A percentile compares a stretch with the other conserved stretches of the same genome.
Evolutionary conservation across 1,140 invertebrate species (phyloP).

Genomic region (Hyphantria cunea): DNA sequence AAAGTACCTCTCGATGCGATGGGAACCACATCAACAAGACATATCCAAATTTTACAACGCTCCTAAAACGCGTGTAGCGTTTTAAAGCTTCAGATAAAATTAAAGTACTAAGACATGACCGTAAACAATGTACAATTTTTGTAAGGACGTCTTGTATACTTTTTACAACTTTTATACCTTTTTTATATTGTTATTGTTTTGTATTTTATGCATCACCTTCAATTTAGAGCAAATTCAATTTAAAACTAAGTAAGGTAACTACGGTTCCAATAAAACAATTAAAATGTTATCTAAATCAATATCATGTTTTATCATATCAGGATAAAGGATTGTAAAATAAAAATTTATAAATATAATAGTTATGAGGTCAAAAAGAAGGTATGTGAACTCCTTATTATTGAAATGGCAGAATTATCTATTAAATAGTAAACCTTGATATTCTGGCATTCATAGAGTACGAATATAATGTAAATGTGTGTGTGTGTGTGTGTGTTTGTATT

Average conservation of each 20-base stretch:
- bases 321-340: conserved; percentile 3
- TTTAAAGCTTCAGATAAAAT: conserved; percentile 23
- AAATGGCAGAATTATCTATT: too few species aligned
- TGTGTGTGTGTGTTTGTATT: too few species aligned
- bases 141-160: conserved; percentile 19
- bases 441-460: too few species aligned
- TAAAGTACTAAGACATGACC: conserved; percentile 9
- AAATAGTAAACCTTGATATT: too few species aligned
- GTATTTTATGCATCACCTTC: conserved; percentile 44
- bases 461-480: too few species aligned
- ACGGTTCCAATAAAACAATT: conserved; percentile 40
- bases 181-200: conserved; percentile 40
- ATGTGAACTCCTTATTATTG: too few species aligned
- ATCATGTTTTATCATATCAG: conserved; percentile 4
- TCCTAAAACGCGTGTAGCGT: conserved; percentile 15
- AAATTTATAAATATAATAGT: too few species aligned
- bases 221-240: conserved; percentile 47
- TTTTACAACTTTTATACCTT: conserved; percentile 31
- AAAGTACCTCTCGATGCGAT: background rate
- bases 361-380: too few species aligned
- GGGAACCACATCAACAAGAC: background rate
- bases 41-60: conserved; percentile 15
- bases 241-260: conserved; percentile 49
- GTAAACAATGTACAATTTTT: conserved; percentile 27
- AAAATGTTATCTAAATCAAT: conserved; percentile 41